Evolutionary conservation across 2,113 vertebrate species (phyloP).

Genomic region (Cichladusa arquata): DNA sequence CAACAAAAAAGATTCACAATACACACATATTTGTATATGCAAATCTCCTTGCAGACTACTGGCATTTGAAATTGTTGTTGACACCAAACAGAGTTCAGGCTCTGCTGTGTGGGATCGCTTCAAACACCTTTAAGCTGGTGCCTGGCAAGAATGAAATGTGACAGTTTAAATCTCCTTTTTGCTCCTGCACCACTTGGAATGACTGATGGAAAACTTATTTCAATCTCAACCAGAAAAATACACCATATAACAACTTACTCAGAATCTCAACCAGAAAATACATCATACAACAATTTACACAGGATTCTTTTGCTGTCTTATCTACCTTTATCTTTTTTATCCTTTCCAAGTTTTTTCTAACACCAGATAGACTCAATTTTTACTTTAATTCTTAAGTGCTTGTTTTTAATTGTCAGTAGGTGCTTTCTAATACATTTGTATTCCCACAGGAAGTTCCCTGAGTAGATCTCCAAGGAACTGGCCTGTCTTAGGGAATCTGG

Average conservation of each 20-base stretch:
- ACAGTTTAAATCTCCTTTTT: constrained; percentile 12
- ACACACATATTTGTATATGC: constrained; percentile 7
- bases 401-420: background rate
- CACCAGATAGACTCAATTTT: background rate
- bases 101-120: constrained; percentile 9
- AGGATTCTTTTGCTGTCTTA: background rate
- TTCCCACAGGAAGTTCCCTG: background rate
- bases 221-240: constrained; percentile 9
- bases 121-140: constrained; percentile 34
- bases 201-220: background rate
- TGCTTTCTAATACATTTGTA: background rate
- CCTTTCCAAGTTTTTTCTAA: background rate
- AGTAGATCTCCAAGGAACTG: background rate
- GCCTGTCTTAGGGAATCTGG: background rate
- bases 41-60: constrained; percentile 23
- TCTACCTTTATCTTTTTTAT: background rate
- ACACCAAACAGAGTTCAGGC: constrained; percentile 48
- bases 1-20: constrained; percentile 29
- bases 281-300: background rate
- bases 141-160: constrained; percentile 28
- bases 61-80: constrained; percentile 13
- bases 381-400: background rate
- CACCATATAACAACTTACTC: background rate
- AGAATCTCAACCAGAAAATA: background rate
- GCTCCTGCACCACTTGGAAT: background rate